Base-by-base conservation (phyloP, 1,140 invertebrate genomes). In the Ips nitidus region DNA sequence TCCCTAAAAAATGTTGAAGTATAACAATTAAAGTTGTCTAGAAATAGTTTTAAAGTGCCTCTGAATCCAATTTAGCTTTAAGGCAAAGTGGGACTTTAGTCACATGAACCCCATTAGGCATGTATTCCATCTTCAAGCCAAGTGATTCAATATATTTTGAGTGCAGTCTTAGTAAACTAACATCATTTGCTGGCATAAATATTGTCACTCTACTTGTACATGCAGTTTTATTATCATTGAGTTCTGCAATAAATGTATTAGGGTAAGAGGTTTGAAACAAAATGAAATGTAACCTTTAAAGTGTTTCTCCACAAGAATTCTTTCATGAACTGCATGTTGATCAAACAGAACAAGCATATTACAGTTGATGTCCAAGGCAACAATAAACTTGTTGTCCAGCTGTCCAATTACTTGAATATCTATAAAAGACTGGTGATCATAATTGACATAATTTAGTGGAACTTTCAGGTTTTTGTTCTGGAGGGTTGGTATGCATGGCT, bases 321-420 rank as follows among this genome's bases (percentile, higher is more conserved):
- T 80, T 80, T 92, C 90, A 80, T 91, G 86, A 38, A 90, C 89
- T 58, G 90, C 90, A 83, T 92, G 90, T 77, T 92, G 90, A 81
- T 92, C 90, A 77, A 91, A 87, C 41, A 90, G 73, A 2, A 90
- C 82, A 22, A 91, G 70, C 58, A 85, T 78, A 66, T 83, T 71
- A 6, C 73, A 75, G 5, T 63, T 70, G 58, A 69, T 78, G 58
- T 82, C 70, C 59, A 79, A 76, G 52, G 80, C 77, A 22, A 84
- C 83, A 77, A 91, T 90, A 78, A 90, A 91, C 80, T 90, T 91
- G 39, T 81, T 79, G 78, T 91, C 90, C 4, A 89, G 77, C 80
- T 90, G 88, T 6, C 86, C 84, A 57, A 90, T 75, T n/a, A 90
- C 83, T 83, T 84, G 74, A 7, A 80, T 38, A 45, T 76, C 65